A percentile compares a stretch with the other conserved stretches of the same genome.
phyloP scores from a whole-genome alignment of 2,888 invertebrate species.

The Cepaea hortensis region DNA sequence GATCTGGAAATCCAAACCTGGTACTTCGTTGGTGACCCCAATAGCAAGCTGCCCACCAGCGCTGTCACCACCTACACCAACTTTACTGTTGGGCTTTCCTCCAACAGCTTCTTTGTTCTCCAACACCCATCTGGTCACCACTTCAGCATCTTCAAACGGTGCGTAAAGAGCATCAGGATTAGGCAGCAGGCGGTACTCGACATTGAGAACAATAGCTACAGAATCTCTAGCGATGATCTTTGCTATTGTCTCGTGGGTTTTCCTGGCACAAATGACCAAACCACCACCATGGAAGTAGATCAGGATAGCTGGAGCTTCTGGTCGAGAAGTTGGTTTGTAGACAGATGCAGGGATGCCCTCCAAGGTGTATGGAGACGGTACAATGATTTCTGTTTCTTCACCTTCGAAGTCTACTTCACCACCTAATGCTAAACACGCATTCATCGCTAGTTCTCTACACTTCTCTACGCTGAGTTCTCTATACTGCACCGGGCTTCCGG shows the following conservation, averaged over 20 bases:
- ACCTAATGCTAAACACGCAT: neutral
- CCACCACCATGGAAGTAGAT: conserved; percentile 44
- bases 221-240: conserved; percentile 36
- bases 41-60: conserved; percentile 41
- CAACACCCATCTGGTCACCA: conserved; percentile 47
- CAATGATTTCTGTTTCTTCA: conserved; percentile 23
- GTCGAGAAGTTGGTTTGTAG: conserved; percentile 31
- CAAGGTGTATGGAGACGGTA: conserved; percentile 21
- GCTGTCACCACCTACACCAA: conserved; percentile 45
- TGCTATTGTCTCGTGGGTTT: neutral
- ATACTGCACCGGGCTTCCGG: neutral
- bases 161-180: conserved; percentile 42
- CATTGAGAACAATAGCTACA: conserved; percentile 46
- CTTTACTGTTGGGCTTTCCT: conserved; percentile 32
- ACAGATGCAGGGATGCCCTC: conserved; percentile 35
- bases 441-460: neutral
- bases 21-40: conserved; percentile 37
- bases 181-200: conserved; percentile 51
- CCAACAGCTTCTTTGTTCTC: conserved; percentile 42
- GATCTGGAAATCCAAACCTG: conserved; percentile 32
- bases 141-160: conserved; percentile 48
- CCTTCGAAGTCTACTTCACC: conserved; percentile 33
- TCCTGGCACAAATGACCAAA: conserved; percentile 2
- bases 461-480: conserved; percentile 21
- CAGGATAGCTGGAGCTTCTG: conserved; percentile 18